A percentile compares a stretch with the other conserved stretches of the same genome.
These are phyloP conservation scores for Dunckerocampus dactyliophorus DNA, from an alignment of 2,113 vertebrate species.

Conservation along the genomic window DNA sequence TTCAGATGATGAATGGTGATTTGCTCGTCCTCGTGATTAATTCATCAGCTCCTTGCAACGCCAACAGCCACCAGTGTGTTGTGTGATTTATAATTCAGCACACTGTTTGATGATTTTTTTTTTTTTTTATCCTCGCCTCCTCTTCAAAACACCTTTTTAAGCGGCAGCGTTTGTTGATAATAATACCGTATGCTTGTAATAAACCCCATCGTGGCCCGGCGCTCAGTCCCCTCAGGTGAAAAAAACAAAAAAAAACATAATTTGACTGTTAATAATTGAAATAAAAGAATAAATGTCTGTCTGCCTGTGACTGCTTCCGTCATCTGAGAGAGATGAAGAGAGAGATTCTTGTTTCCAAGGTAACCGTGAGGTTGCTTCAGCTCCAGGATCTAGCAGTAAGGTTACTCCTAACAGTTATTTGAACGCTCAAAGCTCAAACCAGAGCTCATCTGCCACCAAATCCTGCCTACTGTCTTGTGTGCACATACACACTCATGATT, in stretches of 20 bases:
- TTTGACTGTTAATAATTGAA: constrained; percentile 25
- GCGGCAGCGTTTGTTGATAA: constrained; percentile 21
- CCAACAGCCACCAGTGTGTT: constrained; percentile 32
- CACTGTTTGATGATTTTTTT: constrained; percentile 41
- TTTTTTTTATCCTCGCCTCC: constrained; percentile 37
- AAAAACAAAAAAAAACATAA: background rate
- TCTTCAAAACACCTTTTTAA: constrained; percentile 37
- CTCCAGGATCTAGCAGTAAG: constrained; percentile 40
- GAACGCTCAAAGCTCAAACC: constrained; percentile 15
- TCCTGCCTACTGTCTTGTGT: background rate
- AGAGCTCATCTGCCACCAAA: constrained; percentile 6
- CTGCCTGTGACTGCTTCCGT: constrained; percentile 11
- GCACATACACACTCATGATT: background rate
- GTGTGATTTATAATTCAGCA: constrained; percentile 63
- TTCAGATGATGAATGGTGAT: constrained; percentile 17
- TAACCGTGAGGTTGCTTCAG: constrained; percentile 60
- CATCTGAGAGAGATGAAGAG: constrained; percentile 5
- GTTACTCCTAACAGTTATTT: constrained; percentile 18
- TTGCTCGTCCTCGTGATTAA: constrained; percentile 40
- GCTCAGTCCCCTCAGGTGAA: background rate
- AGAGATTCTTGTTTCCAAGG: constrained; percentile 71
- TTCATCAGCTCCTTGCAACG: constrained; percentile 41
- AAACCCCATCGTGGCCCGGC: background rate
- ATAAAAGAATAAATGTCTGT: constrained; percentile 8
- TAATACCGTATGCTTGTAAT: background rate